A percentile compares a stretch with the other conserved stretches of the same genome.
Evolutionary conservation across 2,888 invertebrate species (phyloP).

Genomic region (Drosophila parthenogenetica): DNA sequence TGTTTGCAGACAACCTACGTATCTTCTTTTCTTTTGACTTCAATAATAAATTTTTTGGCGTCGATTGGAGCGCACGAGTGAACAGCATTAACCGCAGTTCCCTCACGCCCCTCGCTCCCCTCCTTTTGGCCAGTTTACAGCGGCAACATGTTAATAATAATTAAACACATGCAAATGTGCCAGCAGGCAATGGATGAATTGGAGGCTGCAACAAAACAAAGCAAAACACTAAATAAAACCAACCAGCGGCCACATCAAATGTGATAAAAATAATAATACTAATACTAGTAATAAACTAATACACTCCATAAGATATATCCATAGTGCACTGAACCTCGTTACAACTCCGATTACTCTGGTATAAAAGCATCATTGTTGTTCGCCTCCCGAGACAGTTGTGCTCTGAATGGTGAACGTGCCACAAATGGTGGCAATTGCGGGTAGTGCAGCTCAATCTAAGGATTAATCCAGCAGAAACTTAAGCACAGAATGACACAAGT

Average conservation of each 20-base stretch:
- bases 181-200: conserved; percentile 28
- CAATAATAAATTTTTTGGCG: background rate
- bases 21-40: background rate
- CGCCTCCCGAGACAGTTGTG: conserved; percentile 59
- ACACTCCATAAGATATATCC: conserved; percentile 17
- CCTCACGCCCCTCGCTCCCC: conserved; percentile 2
- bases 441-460: conserved; percentile 22
- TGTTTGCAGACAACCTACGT: background rate
- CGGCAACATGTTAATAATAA: conserved; percentile 65
- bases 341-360: conserved; percentile 19
- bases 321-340: conserved; percentile 71
- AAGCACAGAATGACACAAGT: conserved; percentile 56
- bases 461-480: conserved; percentile 40
- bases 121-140: conserved; percentile 17
- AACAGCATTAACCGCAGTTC: conserved; percentile 34
- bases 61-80: conserved; percentile 57
- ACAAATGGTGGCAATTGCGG: conserved; percentile 48
- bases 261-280: conserved; percentile 3
- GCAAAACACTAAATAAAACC: background rate
- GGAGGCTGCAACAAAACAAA: conserved; percentile 57
- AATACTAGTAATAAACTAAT: conserved; percentile 26
- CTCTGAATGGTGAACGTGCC: conserved; percentile 49
- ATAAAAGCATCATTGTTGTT: conserved; percentile 58
- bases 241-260: conserved; percentile 42
- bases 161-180: conserved; percentile 73